These are phyloP conservation scores for Heteromormyrus szaboi DNA, from an alignment of 2,797 vertebrate species.

Conservation along the genomic window DNA sequence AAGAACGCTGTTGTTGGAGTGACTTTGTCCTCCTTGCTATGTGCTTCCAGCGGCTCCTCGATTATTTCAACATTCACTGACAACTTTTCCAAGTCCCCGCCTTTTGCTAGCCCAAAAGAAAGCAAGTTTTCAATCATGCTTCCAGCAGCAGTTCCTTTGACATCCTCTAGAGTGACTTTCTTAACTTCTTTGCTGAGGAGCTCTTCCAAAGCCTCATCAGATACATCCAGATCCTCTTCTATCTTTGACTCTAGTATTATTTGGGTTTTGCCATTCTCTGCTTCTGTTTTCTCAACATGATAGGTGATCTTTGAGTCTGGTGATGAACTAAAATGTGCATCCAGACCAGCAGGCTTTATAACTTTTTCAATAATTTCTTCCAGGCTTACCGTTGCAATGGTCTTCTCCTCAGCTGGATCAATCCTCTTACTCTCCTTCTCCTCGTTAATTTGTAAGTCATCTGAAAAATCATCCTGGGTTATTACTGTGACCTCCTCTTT, in stretches of 20 bases:
- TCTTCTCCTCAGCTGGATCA: conserved; percentile 49
- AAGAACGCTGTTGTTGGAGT: conserved; percentile 49
- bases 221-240: conserved; percentile 71
- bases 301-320: conserved; percentile 74
- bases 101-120: conserved; percentile 63
- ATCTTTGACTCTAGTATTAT: conserved; percentile 79
- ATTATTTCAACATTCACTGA: conserved; percentile 82
- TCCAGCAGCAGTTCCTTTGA: conserved; percentile 65
- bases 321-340: conserved; percentile 46
- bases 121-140: conserved; percentile 74
- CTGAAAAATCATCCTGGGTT: conserved; percentile 27
- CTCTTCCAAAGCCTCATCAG: conserved; percentile 58
- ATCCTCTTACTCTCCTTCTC: conserved; percentile 14
- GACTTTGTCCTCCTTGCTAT: conserved; percentile 56
- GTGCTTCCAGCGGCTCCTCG: conserved; percentile 71
- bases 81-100: conserved; percentile 57
- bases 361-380: conserved; percentile 81
- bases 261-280: conserved; percentile 77
- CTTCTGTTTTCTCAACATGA: conserved; percentile 67
- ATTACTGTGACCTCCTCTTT: conserved; percentile 29
- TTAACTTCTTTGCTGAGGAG: conserved; percentile 64
- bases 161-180: conserved; percentile 65
- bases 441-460: conserved; percentile 28
- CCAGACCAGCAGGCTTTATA: conserved; percentile 67
- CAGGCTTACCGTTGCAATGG: conserved; percentile 64